A percentile compares a stretch with the other conserved stretches of the same genome.
phyloP scores from a whole-genome alignment of 2,113 vertebrate genomes.

The Eublepharis macularius region DNA sequence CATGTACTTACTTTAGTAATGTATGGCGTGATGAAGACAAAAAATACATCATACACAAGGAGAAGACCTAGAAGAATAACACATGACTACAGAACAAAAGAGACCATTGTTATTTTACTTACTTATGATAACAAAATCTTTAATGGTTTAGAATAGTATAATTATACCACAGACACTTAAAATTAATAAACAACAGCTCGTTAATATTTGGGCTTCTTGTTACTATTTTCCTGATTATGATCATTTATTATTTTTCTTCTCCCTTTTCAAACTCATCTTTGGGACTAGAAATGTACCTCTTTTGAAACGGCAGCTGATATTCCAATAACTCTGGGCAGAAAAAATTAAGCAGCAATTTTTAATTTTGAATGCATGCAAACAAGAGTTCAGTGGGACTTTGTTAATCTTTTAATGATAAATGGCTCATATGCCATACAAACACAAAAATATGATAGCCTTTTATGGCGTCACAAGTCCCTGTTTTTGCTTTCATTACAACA shows the following conservation, averaged over 20 bases:
- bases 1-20: slow-evolving; percentile 86
- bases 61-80: slow-evolving; percentile 93
- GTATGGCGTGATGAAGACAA: slow-evolving; percentile 98
- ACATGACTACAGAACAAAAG: slow-evolving; percentile 82
- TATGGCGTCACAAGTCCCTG: not conserved
- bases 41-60: slow-evolving; percentile 96
- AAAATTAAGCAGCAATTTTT: too few relatives aligned
- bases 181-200: not conserved
- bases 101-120: not conserved
- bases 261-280: not conserved
- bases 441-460: not conserved
- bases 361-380: too few relatives aligned
- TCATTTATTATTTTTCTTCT: not conserved
- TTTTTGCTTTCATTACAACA: not conserved
- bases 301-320: not conserved
- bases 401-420: too few relatives aligned
- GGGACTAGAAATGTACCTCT: not conserved
- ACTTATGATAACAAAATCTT: not conserved
- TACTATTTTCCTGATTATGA: not conserved
- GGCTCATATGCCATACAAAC: not conserved
- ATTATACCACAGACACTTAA: not conserved
- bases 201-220: not conserved
- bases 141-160: not conserved
- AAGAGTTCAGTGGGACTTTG: too few relatives aligned
- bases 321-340: not conserved